phyloP scores from a whole-genome alignment of 2,113 vertebrate species.

The Potamarius usumacintae region DNA sequence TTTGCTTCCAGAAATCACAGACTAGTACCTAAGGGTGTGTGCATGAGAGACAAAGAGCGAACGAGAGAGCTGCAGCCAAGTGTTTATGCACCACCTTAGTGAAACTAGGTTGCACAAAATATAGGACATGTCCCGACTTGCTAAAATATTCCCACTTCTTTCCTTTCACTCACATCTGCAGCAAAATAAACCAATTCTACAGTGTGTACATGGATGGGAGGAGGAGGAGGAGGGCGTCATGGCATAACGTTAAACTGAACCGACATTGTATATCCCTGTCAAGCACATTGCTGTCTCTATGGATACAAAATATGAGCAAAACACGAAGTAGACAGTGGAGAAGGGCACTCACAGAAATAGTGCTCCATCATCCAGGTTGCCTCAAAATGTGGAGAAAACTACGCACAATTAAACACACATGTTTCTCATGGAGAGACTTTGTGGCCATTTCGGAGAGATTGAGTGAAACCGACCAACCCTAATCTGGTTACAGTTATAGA shows the following conservation, averaged over 20 bases:
- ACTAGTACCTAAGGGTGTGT: not conserved
- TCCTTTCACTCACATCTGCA: not conserved
- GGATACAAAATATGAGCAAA: constrained; percentile 54
- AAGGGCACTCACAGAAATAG: not conserved
- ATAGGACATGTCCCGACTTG: constrained; percentile 4
- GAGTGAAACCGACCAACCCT: not conserved
- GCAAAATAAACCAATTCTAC: constrained; percentile 47
- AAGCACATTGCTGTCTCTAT: constrained; percentile 39
- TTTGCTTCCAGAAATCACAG: constrained; percentile 5
- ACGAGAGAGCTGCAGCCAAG: not conserved
- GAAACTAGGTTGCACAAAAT: not conserved
- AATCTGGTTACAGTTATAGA: constrained; percentile 15
- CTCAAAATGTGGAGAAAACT: not conserved
- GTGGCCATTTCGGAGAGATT: not conserved
- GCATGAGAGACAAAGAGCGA: not conserved
- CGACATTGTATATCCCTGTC: constrained; percentile 22
- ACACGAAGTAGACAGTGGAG: constrained; percentile 18
- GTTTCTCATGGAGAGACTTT: constrained; percentile 17
- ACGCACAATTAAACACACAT: constrained; percentile 14
- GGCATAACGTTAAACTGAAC: constrained; percentile 38
- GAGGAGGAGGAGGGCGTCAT: constrained; percentile 8
- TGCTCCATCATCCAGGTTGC: constrained; percentile 6
- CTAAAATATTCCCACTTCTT: not conserved
- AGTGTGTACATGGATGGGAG: not conserved
- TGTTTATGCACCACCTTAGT: not conserved